Base-by-base conservation (phyloP, 2,888 invertebrate genomes). In the Miltochrista miniata region DNA sequence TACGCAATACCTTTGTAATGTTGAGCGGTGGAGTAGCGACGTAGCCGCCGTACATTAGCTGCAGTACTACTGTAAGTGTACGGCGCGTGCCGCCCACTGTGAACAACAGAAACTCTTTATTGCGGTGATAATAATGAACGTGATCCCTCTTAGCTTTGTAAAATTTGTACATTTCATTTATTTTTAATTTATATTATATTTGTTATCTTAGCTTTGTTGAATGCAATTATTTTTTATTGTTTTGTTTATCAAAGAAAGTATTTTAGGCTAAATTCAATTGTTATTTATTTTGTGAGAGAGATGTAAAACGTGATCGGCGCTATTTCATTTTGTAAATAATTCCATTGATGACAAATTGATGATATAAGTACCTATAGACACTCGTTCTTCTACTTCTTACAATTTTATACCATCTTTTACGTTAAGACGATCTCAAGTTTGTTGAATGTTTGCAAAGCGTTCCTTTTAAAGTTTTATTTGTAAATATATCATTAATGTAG, bases 381-480 rank as follows among this genome's bases (percentile, higher is more conserved):
- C 86, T 86, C 81, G 85, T 85, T 87, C 85, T 83, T 84, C 81
- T 80, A 85, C 84, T 85, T 82, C 86, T 76, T 70, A 74, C 84
- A 84, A 81, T 79, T 85, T 85, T 90, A 87, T 90, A 91, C 90
- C 90, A 90, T 90, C 89, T 85, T 68, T 85, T 89, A 90, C 83
- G 85, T 89, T 90, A 90, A 90, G 88, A 90, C 90, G 90, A 90
- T 91, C 90, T 90, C 90, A 90, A 90, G 87, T 90, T 89, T 90
- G 90, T 90, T 90, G 90, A 89, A 90, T 90, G 89, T 90, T 90
- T 90, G 87, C 88, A 89, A 90, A 90, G 90, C 90, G 90, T 90
- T 91, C 90, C 90, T 90, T 89, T 89, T 87, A 90, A 90, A 90
- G 90, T 89, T 91, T 91, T 90, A 90, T 90, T 89, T 91, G 90